Evolutionary conservation across 2,888 invertebrate species (phyloP), one percentile per base, ranked within the genome.

Genomic region (Lysandra bellargus): DNA sequence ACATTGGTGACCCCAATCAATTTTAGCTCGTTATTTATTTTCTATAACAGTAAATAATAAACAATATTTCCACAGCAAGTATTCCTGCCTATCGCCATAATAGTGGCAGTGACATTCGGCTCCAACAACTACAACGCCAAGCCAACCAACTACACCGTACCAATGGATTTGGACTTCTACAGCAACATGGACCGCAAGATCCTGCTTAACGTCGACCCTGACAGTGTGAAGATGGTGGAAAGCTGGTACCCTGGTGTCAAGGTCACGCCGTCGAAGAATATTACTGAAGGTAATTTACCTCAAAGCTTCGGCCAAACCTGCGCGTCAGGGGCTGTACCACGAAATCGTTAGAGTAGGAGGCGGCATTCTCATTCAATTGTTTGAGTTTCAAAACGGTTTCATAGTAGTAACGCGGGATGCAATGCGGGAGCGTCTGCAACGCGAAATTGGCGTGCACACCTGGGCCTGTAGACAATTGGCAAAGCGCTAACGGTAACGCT

Each of bases 21-120:
- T 40, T 40, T 40, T 40, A 40, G 37, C 37, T 37, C 37, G 2
- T 37, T 37, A 37, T 37, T 37, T 37, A 37, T 37, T 37, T 37
- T 37, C 2, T 37, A 37, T 37, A 37, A 37, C 40, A 23, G 23
- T 23, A 7, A 23, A 23, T 3, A 60, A 60, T n/a, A 9, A 30
- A 23, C 53, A 23, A n/a, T 61, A 9, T 61, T 61, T 30, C 80
- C 80, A 7, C 88, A 92, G 92, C 90, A 91, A 90, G 75, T 89
- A 1, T 0, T 89, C 0, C n/a, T 90, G 0, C 92, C 92, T 0
- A 81, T 91, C 4, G 0, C 81, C 0, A 37, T 86, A 64, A 82
- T 90, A 44, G 80, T 81, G 57, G 2, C 83, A 5, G 80, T 87
- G 78, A 87, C 88, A 1, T 40, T 80, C 0, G 7, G 80, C 0